phyloP scores from a whole-genome alignment of 2,888 invertebrate species.

The Drosophila mulleri region DNA sequence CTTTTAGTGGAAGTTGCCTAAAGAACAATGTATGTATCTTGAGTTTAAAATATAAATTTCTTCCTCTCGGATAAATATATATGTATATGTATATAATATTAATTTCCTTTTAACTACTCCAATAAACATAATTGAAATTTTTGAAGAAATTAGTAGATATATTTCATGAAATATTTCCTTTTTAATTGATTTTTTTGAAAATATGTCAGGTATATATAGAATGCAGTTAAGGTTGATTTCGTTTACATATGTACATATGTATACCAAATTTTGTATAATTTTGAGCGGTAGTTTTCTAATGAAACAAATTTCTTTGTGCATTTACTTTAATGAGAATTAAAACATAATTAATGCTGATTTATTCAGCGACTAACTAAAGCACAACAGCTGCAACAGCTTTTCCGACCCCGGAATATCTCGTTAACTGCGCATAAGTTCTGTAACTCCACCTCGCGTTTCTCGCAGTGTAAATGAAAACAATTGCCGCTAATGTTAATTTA shows the following conservation, averaged over 20 bases:
- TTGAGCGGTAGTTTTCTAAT: too few relatives aligned
- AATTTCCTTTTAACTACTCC: too few relatives aligned
- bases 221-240: too few relatives aligned
- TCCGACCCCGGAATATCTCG: background rate
- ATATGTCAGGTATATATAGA: background rate
- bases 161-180: background rate
- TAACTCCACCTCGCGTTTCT: background rate
- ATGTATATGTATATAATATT: background rate
- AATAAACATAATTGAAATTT: background rate
- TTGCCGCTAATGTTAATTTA: conserved; percentile 13
- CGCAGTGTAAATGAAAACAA: background rate
- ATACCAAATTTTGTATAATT: too few relatives aligned
- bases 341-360: too few relatives aligned
- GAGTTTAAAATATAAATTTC: background rate
- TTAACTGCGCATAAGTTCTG: background rate
- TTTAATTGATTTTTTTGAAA: background rate
- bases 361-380: background rate
- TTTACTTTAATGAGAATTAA: too few relatives aligned
- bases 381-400: background rate
- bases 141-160: background rate
- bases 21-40: background rate
- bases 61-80: background rate
- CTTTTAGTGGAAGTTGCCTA: background rate
- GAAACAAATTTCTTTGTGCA: too few relatives aligned
- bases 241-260: too few relatives aligned